Evolutionary conservation across 2,888 invertebrate species (phyloP).

Genomic region (Drosophila anceps): DNA sequence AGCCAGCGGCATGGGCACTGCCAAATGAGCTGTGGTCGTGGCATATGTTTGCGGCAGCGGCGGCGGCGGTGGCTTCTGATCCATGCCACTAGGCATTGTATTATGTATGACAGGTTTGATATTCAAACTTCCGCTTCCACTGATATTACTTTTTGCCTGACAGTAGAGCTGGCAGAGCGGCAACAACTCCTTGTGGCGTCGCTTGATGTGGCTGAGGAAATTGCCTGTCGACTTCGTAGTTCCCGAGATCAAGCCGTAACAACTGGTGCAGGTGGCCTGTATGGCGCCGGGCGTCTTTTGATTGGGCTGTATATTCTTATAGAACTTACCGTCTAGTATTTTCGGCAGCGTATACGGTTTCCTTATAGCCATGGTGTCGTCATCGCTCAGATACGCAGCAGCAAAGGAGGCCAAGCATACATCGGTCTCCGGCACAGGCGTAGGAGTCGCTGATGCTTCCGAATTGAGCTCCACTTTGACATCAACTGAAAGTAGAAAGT

Average conservation of each 20-base stretch:
- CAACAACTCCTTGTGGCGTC: slow-evolving; percentile 79
- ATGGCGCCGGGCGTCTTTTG: slow-evolving; percentile 82
- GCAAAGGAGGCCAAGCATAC: slow-evolving; percentile 27
- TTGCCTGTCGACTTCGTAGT: slow-evolving; percentile 83
- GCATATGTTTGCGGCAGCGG: slow-evolving; percentile 14
- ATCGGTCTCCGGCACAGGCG: slow-evolving; percentile 39
- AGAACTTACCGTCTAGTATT: slow-evolving; percentile 82
- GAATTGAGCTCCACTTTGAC: slow-evolving; percentile 58
- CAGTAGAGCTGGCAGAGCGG: slow-evolving; percentile 79
- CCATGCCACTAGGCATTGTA: slow-evolving; percentile 24
- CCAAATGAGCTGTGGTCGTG: slow-evolving; percentile 36
- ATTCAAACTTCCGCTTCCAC: not conserved
- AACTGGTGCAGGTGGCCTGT: slow-evolving; percentile 83
- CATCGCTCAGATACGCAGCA: slow-evolving; percentile 59
- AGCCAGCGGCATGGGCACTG: slow-evolving; percentile 54
- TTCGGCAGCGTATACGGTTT: slow-evolving; percentile 77
- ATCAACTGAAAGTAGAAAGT: slow-evolving; percentile 54
- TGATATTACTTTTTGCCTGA: slow-evolving; percentile 65
- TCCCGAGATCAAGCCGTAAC: slow-evolving; percentile 80
- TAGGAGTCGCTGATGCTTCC: slow-evolving; percentile 22
- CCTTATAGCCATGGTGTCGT: slow-evolving; percentile 64
- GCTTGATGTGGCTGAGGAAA: slow-evolving; percentile 82
- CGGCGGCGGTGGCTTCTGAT: slow-evolving; percentile 28
- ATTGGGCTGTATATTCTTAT: slow-evolving; percentile 82
- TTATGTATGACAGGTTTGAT: slow-evolving; percentile 23